Percentiles rank a stretch among this genome's conserved stretches.
These are phyloP conservation scores for Hippocampus kuda DNA, from an alignment of 2,797 vertebrate genomes.

Conservation along the genomic window DNA sequence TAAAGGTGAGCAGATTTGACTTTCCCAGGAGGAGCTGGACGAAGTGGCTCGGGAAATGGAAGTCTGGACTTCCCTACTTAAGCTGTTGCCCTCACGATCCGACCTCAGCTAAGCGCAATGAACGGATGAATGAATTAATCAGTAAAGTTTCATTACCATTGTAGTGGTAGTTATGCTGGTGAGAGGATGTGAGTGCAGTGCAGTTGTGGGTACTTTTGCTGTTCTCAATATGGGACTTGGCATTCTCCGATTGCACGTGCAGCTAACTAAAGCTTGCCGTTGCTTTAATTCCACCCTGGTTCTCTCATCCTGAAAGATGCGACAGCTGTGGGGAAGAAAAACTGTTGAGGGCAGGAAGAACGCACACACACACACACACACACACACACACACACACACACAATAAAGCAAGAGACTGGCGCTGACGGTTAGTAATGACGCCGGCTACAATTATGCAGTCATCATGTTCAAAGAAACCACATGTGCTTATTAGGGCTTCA, in stretches of 20 bases:
- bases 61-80: too few species aligned
- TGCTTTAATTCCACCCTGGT: background rate
- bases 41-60: too few species aligned
- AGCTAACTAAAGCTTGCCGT: background rate
- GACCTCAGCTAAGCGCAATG: too few species aligned
- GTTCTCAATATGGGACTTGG: background rate
- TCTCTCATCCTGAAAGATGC: background rate
- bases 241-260: background rate
- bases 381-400: background rate
- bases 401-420: background rate
- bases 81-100: too few species aligned
- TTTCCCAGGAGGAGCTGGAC: too few species aligned
- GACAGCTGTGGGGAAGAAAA: background rate
- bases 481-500: constrained; percentile 48
- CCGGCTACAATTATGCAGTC: constrained; percentile 40
- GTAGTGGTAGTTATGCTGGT: background rate
- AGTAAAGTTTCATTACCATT: background rate
- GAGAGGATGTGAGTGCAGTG: background rate
- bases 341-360: background rate
- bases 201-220: background rate
- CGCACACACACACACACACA: background rate
- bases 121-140: too few species aligned
- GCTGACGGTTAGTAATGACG: constrained; percentile 18
- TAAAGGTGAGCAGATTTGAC: too few species aligned
- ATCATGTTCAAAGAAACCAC: constrained; percentile 29